phyloP scores from a whole-genome alignment of 2,888 invertebrate genomes.

The Rhingia rostrata region DNA sequence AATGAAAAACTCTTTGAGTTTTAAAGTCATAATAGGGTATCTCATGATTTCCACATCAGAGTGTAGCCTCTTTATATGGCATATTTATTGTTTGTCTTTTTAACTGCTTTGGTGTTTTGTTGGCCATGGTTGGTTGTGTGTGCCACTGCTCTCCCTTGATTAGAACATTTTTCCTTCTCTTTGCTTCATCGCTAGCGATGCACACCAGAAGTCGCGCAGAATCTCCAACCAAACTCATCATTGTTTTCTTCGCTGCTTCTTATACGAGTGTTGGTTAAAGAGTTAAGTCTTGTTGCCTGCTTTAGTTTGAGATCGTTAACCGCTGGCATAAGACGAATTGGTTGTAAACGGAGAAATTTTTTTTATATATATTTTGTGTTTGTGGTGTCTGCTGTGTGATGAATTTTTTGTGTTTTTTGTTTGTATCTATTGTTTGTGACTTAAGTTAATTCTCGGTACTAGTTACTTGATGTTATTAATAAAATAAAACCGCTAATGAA shows the following conservation, averaged over 20 bases:
- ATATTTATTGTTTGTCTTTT: slow-evolving; percentile 3
- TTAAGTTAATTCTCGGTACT: not conserved
- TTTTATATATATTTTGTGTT: slow-evolving; percentile 5
- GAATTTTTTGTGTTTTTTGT: no score
- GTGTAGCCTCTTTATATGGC: not conserved
- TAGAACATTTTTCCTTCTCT: slow-evolving; percentile 47
- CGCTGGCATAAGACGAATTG: slow-evolving; percentile 49
- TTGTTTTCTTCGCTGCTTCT: slow-evolving; percentile 28
- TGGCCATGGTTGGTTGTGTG: slow-evolving; percentile 23
- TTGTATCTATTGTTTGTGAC: no score
- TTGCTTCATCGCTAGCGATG: slow-evolving; percentile 49
- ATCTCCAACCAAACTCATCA: slow-evolving; percentile 53
- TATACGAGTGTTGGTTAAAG: slow-evolving; percentile 17
- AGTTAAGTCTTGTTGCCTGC: slow-evolving; percentile 41
- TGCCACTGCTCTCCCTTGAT: slow-evolving; percentile 34
- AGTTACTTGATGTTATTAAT: not conserved
- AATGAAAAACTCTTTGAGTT: no score
- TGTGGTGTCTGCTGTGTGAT: no score
- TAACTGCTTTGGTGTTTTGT: slow-evolving; percentile 40
- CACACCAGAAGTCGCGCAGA: slow-evolving; percentile 40
- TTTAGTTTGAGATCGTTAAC: slow-evolving; percentile 67
- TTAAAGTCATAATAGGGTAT: no score
- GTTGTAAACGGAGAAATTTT: slow-evolving; percentile 6
- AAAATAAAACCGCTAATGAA: slow-evolving; percentile 10
- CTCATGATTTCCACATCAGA: not conserved